phyloP scores from a whole-genome alignment of 2,888 invertebrate genomes.

The Tinea semifulvella region DNA sequence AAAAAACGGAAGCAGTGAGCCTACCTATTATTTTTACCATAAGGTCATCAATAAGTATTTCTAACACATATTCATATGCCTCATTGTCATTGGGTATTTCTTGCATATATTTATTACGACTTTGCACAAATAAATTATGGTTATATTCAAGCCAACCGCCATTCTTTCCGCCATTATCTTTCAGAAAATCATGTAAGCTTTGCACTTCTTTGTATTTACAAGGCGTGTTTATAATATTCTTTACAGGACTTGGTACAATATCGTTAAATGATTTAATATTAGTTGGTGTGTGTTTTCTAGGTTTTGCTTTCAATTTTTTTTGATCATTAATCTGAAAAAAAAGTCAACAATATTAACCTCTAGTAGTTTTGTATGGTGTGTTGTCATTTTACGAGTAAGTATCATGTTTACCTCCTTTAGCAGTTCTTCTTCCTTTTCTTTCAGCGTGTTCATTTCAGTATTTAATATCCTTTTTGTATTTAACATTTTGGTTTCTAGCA shows the following conservation, averaged over 20 bases:
- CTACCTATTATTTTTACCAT: constrained; percentile 9
- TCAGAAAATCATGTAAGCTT: constrained; percentile 62
- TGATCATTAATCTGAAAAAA: constrained; percentile 22
- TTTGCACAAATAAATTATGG: constrained; percentile 60
- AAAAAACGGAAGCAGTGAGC: too few species aligned
- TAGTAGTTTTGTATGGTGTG: too few species aligned
- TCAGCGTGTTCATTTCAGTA: constrained; percentile 29
- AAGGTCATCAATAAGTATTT: background rate
- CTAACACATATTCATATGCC: background rate
- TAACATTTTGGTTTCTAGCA: constrained; percentile 39
- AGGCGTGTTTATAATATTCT: constrained; percentile 41
- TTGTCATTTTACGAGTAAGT: too few species aligned
- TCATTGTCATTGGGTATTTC: background rate
- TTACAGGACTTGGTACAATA: constrained; percentile 48
- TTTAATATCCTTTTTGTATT: constrained; percentile 31
- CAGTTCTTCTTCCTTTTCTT: constrained; percentile 28
- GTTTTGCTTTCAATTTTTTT: constrained; percentile 9
- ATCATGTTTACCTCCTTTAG: constrained; percentile 26
- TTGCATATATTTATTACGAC: constrained; percentile 36
- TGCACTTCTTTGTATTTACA: constrained; percentile 54
- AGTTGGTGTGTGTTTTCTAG: constrained; percentile 20
- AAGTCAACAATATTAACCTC: constrained; percentile 3
- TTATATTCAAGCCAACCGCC: constrained; percentile 68
- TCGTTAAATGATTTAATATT: constrained; percentile 31
- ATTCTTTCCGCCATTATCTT: constrained; percentile 51